These are phyloP conservation scores for Drosophila sucinea DNA, from an alignment of 1,140 invertebrate genomes.

Conservation along the genomic window DNA sequence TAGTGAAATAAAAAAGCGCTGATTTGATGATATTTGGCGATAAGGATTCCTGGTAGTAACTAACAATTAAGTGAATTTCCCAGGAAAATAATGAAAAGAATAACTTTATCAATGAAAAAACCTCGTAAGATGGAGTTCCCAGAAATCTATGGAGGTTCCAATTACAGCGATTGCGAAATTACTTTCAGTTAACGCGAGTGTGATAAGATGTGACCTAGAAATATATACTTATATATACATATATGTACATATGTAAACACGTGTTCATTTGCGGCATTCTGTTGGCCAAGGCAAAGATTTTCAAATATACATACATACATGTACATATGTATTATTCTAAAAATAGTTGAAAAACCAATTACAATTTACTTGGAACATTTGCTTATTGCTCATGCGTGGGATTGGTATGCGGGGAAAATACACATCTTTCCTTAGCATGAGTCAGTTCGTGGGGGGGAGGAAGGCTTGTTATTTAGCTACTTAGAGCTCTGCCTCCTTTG, in stretches of 20 bases:
- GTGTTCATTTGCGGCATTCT: not conserved
- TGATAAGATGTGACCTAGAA: constrained; percentile 12
- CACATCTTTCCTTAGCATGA: constrained; percentile 9
- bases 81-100: not conserved
- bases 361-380: constrained; percentile 13
- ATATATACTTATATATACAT: not conserved
- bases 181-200: not conserved
- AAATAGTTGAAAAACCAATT: constrained; percentile 19
- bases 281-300: constrained; percentile 8
- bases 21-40: not conserved
- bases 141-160: not conserved
- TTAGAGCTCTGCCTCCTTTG: not conserved
- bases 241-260: not conserved
- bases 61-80: constrained; percentile 4
- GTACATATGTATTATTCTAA: not conserved
- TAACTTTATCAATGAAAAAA: constrained; percentile 3
- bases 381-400: constrained; percentile 17
- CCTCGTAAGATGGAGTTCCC: not conserved
- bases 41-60: constrained; percentile 2
- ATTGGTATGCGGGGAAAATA: constrained; percentile 14
- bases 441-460: constrained; percentile 16
- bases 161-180: constrained; percentile 8
- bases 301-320: not conserved
- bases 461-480: not conserved
- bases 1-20: not conserved